Evolutionary conservation across 2,888 invertebrate genomes (phyloP).

Genomic region (Nephrotoma guestfalica): DNA sequence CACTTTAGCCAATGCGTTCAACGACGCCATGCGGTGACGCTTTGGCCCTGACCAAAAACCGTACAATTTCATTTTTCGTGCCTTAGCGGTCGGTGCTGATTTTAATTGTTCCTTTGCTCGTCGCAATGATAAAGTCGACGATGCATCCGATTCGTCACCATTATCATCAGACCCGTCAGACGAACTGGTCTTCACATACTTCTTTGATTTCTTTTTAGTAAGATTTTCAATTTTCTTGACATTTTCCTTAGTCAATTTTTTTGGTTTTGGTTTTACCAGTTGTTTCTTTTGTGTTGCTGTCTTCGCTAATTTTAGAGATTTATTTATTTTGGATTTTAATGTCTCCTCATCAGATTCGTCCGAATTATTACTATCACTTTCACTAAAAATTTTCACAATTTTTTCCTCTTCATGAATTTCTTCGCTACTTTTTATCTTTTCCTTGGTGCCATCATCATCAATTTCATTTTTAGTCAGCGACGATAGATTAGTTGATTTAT

Average conservation of each 20-base stretch:
- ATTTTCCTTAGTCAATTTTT: background rate
- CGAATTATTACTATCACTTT: background rate
- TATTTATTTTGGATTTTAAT: background rate
- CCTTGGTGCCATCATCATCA: background rate
- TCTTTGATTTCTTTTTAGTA: background rate
- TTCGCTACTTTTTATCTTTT: background rate
- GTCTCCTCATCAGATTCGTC: background rate
- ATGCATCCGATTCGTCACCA: slow-evolving; percentile 5
- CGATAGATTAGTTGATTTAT: background rate
- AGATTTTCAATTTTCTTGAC: background rate
- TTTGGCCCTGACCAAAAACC: slow-evolving; percentile 44
- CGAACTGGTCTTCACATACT: background rate
- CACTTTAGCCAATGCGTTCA: slow-evolving; percentile 80
- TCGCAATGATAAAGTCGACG: background rate
- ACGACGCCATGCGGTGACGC: slow-evolving; percentile 71
- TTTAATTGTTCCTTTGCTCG: background rate
- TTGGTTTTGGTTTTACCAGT: background rate
- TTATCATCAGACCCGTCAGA: slow-evolving; percentile 7
- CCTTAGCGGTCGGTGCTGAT: slow-evolving; percentile 6
- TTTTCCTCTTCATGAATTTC: background rate
- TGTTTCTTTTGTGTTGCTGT: background rate
- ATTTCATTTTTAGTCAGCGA: background rate
- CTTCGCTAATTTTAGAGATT: background rate
- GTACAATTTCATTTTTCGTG: slow-evolving; percentile 8
- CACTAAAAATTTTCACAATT: background rate